Base-by-base conservation (phyloP, 2,113 vertebrate genomes). In the Lagopus leucura region DNA sequence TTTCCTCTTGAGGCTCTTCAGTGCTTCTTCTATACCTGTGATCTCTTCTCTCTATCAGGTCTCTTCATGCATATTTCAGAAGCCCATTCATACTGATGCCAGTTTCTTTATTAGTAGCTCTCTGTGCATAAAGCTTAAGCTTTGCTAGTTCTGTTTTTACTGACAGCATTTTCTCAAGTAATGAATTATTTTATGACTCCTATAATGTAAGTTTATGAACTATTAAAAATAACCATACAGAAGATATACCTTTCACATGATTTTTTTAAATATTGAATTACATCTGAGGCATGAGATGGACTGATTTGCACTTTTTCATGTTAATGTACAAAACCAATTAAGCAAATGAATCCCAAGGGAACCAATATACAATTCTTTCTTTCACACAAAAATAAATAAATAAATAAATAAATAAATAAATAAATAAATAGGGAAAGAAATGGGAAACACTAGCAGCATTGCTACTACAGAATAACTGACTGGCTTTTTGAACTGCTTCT, bases 51-150 rank as follows among this genome's bases (percentile, higher is more conserved):
- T 65, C 11, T 32, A 38, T 11, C 34, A 50, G 15, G 2, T 40
- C 64, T 60, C 67, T 42, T n/a, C 5, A 27, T 7, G 15, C 4
- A 10, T n/a, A 60, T 80, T 48, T 72, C 27, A 17, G 81, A 72
- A 36, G 3, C 8, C 71, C n/a, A 60, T 82, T 64, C 32, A 82
- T 2, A 7, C 12, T 22, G 0, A 0, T 48, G 3, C 6, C 0
- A 0, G 82, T 7, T 34, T 16, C 32, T 86, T 22, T 20, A 17
- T 5, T 57, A 30, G 6, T 11, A 76, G 25, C 8, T 19, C 20
- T 1, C 2, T 19, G 36, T 32, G 38, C 60, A 25, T 34, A 42
- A 77, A 66, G 5, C 13, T 32, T 16, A 64, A 82, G 6, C 1
- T 47, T 75, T 45, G 60, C 15, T 45, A 71, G 16, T 11, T 50